phyloP scores from a whole-genome alignment of 2,113 vertebrate genomes.

The Pseudopipra pipra region DNA sequence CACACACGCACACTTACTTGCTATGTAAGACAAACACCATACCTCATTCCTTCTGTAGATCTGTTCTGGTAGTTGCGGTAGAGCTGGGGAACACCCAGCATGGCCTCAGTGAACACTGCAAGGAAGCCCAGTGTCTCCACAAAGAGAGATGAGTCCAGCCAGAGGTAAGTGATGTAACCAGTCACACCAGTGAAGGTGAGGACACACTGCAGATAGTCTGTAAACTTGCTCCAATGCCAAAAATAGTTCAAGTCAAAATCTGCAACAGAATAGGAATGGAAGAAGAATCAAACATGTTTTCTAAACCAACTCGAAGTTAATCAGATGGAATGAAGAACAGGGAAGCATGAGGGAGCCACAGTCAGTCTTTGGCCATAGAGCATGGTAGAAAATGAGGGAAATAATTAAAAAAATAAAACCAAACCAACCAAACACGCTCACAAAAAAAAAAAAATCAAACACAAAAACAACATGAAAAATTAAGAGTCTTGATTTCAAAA shows the following conservation, averaged over 20 bases:
- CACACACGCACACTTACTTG: not conserved
- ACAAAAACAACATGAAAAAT: not conserved
- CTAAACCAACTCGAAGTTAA: not conserved
- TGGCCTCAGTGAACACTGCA: conserved; percentile 92
- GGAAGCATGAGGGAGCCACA: not conserved
- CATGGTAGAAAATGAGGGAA: not conserved
- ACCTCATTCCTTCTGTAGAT: conserved; percentile 98
- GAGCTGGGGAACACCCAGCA: conserved; percentile 92
- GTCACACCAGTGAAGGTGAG: conserved; percentile 87
- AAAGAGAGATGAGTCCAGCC: conserved; percentile 87
- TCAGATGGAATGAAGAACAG: not conserved
- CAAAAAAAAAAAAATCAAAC: not conserved
- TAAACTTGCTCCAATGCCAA: conserved; percentile 94
- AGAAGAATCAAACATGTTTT: not conserved
- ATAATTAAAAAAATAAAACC: not conserved
- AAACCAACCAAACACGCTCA: not conserved
- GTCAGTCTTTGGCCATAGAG: not conserved
- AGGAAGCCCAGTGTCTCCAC: conserved; percentile 94
- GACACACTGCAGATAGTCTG: conserved; percentile 93
- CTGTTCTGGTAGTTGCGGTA: conserved; percentile 92
- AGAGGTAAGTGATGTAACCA: conserved; percentile 90
- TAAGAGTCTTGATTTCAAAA: not conserved
- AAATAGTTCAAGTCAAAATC: conserved; percentile 93
- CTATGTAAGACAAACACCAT: not conserved
- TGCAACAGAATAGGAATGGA: conserved; percentile 60